Percentiles rank a stretch among this genome's conserved stretches.
These are phyloP conservation scores for Anoplius nigerrimus DNA, from an alignment of 2,888 invertebrate genomes.

Conservation along the genomic window DNA sequence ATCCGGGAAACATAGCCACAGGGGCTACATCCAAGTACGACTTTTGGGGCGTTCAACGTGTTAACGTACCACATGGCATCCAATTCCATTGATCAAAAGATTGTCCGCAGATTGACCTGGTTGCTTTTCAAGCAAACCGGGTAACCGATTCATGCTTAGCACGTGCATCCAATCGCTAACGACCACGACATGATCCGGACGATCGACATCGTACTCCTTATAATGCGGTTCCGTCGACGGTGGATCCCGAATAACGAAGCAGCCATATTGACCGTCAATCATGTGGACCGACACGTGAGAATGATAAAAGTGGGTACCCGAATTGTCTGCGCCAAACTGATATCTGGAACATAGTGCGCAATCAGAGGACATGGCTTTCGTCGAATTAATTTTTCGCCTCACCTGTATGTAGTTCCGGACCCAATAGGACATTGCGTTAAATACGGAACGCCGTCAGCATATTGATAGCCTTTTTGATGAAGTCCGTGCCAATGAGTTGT, in stretches of 20 bases:
- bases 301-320: constrained; percentile 74
- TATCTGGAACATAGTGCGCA: no score
- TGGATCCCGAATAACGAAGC: constrained; percentile 78
- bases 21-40: no score
- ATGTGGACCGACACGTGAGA: constrained; percentile 76
- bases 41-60: no score
- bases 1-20: no score
- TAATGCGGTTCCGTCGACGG: constrained; percentile 67
- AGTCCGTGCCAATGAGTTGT: constrained; percentile 96
- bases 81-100: constrained; percentile 69
- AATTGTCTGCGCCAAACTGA: constrained; percentile 65
- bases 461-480: constrained; percentile 87
- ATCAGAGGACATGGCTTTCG: no score
- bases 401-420: constrained; percentile 90
- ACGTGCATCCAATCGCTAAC: constrained; percentile 77
- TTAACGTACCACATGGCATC: constrained; percentile 29
- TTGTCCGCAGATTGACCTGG: constrained; percentile 71
- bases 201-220: constrained; percentile 73
- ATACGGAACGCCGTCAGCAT: constrained; percentile 92
- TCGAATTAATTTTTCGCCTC: not conserved
- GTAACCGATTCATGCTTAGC: constrained; percentile 72
- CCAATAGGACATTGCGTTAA: constrained; percentile 93
- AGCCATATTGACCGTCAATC: constrained; percentile 79
- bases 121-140: constrained; percentile 74
- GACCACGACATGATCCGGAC: constrained; percentile 77